A percentile compares a stretch with the other conserved stretches of the same genome.
phyloP scores from a whole-genome alignment of 2,888 invertebrate species.

The Osedax frankpressi region DNA sequence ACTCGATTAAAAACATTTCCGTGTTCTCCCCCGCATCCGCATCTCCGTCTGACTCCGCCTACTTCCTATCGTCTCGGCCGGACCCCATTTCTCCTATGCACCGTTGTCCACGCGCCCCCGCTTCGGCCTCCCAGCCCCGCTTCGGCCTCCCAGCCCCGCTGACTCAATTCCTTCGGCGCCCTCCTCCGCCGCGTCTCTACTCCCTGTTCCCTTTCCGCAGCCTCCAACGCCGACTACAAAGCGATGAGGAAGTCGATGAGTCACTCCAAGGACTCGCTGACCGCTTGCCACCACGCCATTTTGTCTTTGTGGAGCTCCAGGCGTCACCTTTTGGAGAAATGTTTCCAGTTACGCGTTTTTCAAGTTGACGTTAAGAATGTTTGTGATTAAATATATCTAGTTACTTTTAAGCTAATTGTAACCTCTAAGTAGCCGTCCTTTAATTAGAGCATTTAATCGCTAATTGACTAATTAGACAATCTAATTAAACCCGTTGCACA shows the following conservation, averaged over 20 bases:
- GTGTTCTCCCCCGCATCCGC: background rate
- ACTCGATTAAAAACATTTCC: too few species aligned
- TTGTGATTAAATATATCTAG: too few species aligned
- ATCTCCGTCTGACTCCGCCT: background rate
- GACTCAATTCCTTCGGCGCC: background rate
- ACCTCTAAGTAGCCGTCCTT: too few species aligned
- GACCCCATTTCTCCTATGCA: background rate
- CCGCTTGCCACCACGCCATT: background rate
- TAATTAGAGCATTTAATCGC: too few species aligned
- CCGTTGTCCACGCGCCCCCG: background rate
- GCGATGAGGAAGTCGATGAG: background rate
- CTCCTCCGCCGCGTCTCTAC: background rate
- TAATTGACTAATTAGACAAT: too few species aligned
- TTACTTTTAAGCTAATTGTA: too few species aligned
- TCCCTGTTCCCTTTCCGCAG: background rate
- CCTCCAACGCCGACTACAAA: background rate
- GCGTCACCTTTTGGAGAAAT: constrained; percentile 43
- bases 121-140: background rate
- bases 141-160: background rate
- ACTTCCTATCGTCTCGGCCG: background rate
- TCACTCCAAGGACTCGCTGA: background rate
- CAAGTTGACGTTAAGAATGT: constrained; percentile 46
- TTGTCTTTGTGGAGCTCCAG: constrained; percentile 61
- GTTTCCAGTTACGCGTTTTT: constrained; percentile 45
- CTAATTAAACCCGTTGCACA: too few species aligned